Conservation (phyloP, 2,113 vertebrate species). For the Arothron firmamentum region DNA sequence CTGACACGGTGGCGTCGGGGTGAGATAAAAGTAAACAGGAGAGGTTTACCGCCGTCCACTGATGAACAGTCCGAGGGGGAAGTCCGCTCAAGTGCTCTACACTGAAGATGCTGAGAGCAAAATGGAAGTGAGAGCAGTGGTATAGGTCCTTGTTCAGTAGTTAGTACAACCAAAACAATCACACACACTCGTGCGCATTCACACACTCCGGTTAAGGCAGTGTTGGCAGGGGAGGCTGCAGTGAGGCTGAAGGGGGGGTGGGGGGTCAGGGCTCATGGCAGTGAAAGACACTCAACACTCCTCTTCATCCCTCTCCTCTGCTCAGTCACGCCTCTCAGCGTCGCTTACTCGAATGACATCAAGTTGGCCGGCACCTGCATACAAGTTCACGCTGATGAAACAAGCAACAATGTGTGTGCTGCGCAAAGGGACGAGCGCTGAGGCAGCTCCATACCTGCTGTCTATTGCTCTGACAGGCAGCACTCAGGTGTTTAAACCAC, state of each 20-base stretch:
- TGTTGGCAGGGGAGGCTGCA: conserved; percentile 79
- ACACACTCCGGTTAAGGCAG: conserved; percentile 88
- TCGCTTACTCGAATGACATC: conserved; percentile 93
- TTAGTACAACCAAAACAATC: conserved; percentile 65
- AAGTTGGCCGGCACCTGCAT: conserved; percentile 93
- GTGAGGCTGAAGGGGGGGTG: conserved; percentile 61
- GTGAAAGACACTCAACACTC: conserved; percentile 68
- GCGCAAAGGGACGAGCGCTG: not conserved
- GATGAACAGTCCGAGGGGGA: conserved; percentile 1
- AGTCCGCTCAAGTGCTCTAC: conserved; percentile 40
- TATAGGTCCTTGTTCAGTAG: conserved; percentile 66
- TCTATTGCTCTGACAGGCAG: conserved; percentile 95
- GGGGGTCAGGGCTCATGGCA: conserved; percentile 75
- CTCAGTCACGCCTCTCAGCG: conserved; percentile 43
- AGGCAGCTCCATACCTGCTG: conserved; percentile 80
- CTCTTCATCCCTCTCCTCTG: conserved; percentile 42
- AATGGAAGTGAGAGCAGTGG: conserved; percentile 47
- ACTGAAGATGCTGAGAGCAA: conserved; percentile 29
- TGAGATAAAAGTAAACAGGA: conserved; percentile 6
- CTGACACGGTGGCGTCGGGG: conserved; percentile 7
- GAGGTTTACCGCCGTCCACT: conserved; percentile 1
- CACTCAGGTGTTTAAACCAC: conserved; percentile 98
- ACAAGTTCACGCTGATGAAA: conserved; percentile 1
- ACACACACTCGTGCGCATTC: conserved; percentile 11
- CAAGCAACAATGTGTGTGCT: not conserved